Base-by-base conservation (phyloP, 2,113 vertebrate genomes). In the Oncorhynchus mykiss region DNA sequence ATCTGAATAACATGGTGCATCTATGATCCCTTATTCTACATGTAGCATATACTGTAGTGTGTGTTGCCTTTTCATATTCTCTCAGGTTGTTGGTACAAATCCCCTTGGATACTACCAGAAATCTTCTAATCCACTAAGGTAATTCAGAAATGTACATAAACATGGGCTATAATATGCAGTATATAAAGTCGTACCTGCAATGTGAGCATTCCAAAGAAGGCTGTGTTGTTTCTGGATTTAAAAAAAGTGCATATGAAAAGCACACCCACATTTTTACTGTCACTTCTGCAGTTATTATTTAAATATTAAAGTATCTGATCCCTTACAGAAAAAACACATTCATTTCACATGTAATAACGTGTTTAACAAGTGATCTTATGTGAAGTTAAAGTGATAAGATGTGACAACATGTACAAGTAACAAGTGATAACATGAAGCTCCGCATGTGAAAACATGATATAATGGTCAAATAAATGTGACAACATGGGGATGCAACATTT, bases 11-110 rank as follows among this genome's bases (percentile, higher is more conserved):
- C 39, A 45, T 9, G 39, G 39, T 86, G 81, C 83, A 83, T 84
- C 82, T 86, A 82, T 77, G 71, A 86, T 82, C 79, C 82, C 62
- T 11, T 71, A 81, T 83, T 86, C 75, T 1, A 54, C 16, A 18
- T 76, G 64, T 76, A 70, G 76, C 77, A 79, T 82, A 84, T 77
- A 82, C 77, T 74, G 88, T 72, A 89, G 73, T 59, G 66, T 11
- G 79, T 67, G 71, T 71, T 45, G 74, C 76, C 73, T 72, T 67
- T 72, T 80, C 76, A 80, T 83, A 82, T 79, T 78, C 81, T 70
- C 75, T 81, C 70, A 79, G 82, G 87, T 83, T 78, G 82, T 82
- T 83, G 18, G 29, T 73, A 66, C 45, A 88, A 87, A 89, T 89
- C 85, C 81, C 76, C 31, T 48, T 73, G 74, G 78, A 66, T 71